Base-by-base conservation (phyloP, 2,888 invertebrate genomes). In the Girardia tigrina region DNA sequence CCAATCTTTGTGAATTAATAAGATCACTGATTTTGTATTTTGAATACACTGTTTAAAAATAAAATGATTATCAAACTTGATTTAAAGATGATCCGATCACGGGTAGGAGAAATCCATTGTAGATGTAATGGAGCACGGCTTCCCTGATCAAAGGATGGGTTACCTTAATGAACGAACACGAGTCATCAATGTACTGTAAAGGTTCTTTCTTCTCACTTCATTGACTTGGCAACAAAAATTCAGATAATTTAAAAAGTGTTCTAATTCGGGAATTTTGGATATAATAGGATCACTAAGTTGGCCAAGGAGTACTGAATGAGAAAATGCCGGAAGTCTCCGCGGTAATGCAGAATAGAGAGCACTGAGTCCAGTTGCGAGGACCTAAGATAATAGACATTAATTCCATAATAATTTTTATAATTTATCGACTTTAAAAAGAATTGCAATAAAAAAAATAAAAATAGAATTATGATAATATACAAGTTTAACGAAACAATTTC, bases 81-180 rank as follows among this genome's bases (percentile, higher is more conserved):
- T 94, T 86, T 72, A 97, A 86, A 12, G 95, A 93, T 6, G 94
- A 92, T 0, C 93, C 94, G 85, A 97, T 88, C 0, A 97, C 94
- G 1, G 94, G 93, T 29, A 94, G 90, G 75, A 97, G 86, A 85
- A 97, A 97, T 12, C 95, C 97, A 84, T 92, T 90, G 85, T 93
- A 92, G 80, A 97, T 88, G 83, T 90, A 91, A 82, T 92, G 91
- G 77, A 94, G 87, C 23, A 97, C 87, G 82, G 94, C 91, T 79
- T 74, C 74, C 2, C 28, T 71, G 16, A 74, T 27, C 1, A 74
- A 16, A 23, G 42, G n/a, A 29, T 42, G 72, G 27, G 74, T 16
- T 77, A 86, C 85, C 82, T 94, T 93, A 14, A 92, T 91, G 0
- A 95, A 92, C 26, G 23, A 71, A 14, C 12, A 70, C 8, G 6